Evolutionary conservation across 2,113 vertebrate species (phyloP).

Genomic region (Phaetusa simplex): DNA sequence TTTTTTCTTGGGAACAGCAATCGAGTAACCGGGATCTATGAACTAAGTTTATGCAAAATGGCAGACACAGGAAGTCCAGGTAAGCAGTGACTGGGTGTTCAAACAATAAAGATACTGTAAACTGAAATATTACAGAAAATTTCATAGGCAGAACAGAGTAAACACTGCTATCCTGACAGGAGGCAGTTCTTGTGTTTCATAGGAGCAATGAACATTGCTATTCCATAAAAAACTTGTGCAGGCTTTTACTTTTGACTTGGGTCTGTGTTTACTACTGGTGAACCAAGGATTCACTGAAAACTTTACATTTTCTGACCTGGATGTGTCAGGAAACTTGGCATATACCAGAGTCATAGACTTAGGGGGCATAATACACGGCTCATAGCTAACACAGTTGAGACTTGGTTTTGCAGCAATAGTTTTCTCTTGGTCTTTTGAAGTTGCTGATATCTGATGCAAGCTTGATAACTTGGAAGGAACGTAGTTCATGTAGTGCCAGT

Average conservation of each 20-base stretch:
- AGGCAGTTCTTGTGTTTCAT: neutral
- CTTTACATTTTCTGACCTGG: neutral
- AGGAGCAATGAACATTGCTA: neutral
- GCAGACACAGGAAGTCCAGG: constrained; percentile 96
- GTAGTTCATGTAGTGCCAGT: neutral
- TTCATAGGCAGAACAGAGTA: neutral
- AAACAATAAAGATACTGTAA: neutral
- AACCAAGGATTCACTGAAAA: neutral
- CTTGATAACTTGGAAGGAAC: neutral
- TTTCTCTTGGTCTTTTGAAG: neutral
- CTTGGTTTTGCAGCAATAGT: neutral
- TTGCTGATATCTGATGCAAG: neutral
- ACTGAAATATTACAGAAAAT: neutral
- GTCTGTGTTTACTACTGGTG: neutral
- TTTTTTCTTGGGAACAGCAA: constrained; percentile 80
- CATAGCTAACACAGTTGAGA: neutral
- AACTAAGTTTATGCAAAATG: constrained; percentile 97
- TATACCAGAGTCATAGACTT: neutral
- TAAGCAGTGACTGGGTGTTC: constrained; percentile 56
- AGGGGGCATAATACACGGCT: neutral
- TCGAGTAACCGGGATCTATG: constrained; percentile 95
- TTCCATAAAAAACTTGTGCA: neutral
- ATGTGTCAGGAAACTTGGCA: neutral
- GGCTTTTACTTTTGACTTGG: neutral
- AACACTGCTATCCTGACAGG: neutral